Evolutionary conservation across 2,888 invertebrate genomes (phyloP).

Genomic region (Elaeidobius kamerunicus): DNA sequence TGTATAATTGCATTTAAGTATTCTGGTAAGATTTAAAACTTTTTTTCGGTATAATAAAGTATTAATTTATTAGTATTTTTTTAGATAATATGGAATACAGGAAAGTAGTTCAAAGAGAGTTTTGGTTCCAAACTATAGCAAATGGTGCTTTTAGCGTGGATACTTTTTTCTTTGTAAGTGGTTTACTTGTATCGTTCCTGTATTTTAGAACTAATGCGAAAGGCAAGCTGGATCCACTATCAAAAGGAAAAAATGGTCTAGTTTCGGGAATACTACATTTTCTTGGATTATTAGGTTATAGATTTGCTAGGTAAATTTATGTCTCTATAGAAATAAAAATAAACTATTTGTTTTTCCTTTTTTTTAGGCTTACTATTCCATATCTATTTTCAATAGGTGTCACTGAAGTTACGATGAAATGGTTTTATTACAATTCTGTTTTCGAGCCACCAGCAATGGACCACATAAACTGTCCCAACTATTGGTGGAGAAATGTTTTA

Average conservation of each 20-base stretch:
- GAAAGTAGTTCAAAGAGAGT: constrained; percentile 70
- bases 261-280: constrained; percentile 68
- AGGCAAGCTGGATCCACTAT: constrained; percentile 66
- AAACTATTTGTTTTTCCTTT: constrained; percentile 14
- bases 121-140: constrained; percentile 75
- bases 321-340: background rate
- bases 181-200: constrained; percentile 78
- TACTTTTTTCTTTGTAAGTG: constrained; percentile 78
- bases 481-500: constrained; percentile 85
- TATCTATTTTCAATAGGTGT: constrained; percentile 81
- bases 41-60: background rate
- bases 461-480: constrained; percentile 77
- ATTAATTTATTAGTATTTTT: constrained; percentile 3
- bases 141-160: constrained; percentile 80
- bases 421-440: constrained; percentile 76
- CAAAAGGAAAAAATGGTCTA: constrained; percentile 60
- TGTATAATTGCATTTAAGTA: constrained; percentile 81
- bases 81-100: constrained; percentile 72
- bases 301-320: constrained; percentile 65
- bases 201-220: constrained; percentile 78
- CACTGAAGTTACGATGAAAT: constrained; percentile 83
- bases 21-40: constrained; percentile 52
- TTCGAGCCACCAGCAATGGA: constrained; percentile 81
- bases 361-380: constrained; percentile 69
- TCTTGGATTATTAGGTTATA: constrained; percentile 70